phyloP scores from a whole-genome alignment of 2,888 invertebrate species.

The Branchellion lobata region DNA sequence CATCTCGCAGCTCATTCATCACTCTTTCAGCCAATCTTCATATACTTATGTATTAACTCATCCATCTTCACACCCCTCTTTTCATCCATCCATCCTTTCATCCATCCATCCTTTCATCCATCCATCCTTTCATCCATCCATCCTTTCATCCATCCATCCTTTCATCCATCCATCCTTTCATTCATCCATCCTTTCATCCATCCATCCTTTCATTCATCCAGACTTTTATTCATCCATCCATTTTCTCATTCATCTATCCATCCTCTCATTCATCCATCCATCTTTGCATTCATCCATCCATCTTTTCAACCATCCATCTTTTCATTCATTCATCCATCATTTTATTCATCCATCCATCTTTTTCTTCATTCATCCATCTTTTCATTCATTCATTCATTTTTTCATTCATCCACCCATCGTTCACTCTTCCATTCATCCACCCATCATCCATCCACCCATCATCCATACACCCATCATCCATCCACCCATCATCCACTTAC shows the following conservation, averaged over 20 bases:
- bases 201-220: slow-evolving; percentile 14
- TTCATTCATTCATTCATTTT: background rate
- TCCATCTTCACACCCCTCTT: background rate
- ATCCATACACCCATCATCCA: background rate
- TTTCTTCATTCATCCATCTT: background rate
- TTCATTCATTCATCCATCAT: no score
- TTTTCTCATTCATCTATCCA: slow-evolving; percentile 9
- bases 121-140: background rate
- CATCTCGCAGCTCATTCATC: background rate
- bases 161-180: background rate
- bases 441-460: background rate
- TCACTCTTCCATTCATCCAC: slow-evolving; percentile 5
- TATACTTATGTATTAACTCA: background rate
- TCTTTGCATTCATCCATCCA: background rate
- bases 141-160: background rate
- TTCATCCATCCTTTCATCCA: background rate
- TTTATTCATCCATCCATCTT: slow-evolving; percentile 2
- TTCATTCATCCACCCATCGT: slow-evolving; percentile 3
- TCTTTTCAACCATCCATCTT: background rate
- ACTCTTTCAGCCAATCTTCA: background rate
- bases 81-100: slow-evolving; percentile 8
- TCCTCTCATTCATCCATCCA: background rate
- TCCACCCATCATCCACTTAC: background rate
- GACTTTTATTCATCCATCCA: background rate
- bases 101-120: background rate